Evolutionary conservation across 1,140 invertebrate genomes (phyloP), one percentile per base, ranked within the genome.

Genomic region (Drosophila lini): DNA sequence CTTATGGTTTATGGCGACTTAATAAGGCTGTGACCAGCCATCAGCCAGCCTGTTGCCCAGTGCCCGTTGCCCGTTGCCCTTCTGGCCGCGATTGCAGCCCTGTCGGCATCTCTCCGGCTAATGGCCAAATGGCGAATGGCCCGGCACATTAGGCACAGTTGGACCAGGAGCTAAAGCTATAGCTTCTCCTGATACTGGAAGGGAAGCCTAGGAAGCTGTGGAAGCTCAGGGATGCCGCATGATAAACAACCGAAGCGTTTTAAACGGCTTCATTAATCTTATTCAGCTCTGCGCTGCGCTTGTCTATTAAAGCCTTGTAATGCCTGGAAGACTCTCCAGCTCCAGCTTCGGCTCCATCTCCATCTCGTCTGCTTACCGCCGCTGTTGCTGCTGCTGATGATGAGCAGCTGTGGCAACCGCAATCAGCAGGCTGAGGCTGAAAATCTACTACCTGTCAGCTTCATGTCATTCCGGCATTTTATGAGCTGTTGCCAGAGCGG

Each of bases 261-360:
- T 89, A 89, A 89, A 89, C 84, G 84, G 84, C 84, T 89, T 89
- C 84, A 89, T 89, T 89, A 89, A 89, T 89, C 84, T 89, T 89
- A 89, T 89, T 89, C 84, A 89, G 78, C 78, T 83, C 73, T 78
- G 65, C 57, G 85, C 83, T 88, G 71, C 64, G 79, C 78, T 89
- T 89, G 84, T 84, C 85, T 89, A 90, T 89, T 89, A 90, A 89
- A 80, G 83, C 67, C 83, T 83, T 86, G 83, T 86, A 86, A 86
- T 83, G 80, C 83, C 61, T 57, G 50, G 34, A 42, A 76, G 65
- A 45, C 55, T 53, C 63, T 60, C 44, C 55, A 44, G 48, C 63
- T 60, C 44, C 55, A 44, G 48, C 50, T 36, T 60, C 19, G 36
- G 41, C 47, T 25, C 41, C 36, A 36, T 9, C 11, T 36, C 15